phyloP scores from a whole-genome alignment of 1,140 invertebrate genomes.

The Bombus superbus region DNA sequence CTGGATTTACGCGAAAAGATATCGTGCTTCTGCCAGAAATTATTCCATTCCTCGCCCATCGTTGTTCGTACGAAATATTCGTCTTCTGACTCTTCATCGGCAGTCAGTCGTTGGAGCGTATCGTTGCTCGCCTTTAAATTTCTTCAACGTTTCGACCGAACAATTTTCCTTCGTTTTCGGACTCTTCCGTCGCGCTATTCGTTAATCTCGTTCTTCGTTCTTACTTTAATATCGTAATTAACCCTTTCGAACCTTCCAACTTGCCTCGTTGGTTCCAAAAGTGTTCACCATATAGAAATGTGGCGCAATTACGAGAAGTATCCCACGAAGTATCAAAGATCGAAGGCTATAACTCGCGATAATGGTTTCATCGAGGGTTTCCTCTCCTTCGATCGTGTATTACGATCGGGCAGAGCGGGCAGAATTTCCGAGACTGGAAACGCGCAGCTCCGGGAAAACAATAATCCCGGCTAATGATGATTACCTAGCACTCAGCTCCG shows the following conservation, averaged over 20 bases:
- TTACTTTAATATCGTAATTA: too few relatives aligned
- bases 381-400: background rate
- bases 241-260: background rate
- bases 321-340: background rate
- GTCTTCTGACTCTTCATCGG: too few relatives aligned
- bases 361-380: background rate
- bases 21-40: too few relatives aligned
- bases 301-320: background rate
- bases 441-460: conserved; percentile 61
- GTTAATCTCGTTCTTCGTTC: too few relatives aligned
- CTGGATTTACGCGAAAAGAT: too few relatives aligned
- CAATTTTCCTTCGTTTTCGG: too few relatives aligned
- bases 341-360: background rate
- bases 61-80: too few relatives aligned
- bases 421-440: conserved; percentile 37
- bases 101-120: too few relatives aligned
- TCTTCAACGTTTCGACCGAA: too few relatives aligned
- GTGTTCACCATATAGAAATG: background rate
- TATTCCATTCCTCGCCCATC: too few relatives aligned
- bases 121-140: too few relatives aligned
- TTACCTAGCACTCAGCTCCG: conserved; percentile 68
- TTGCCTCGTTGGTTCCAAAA: background rate
- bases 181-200: too few relatives aligned
- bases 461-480: conserved; percentile 71
- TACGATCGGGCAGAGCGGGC: background rate